phyloP scores from a whole-genome alignment of 2,113 vertebrate species.

The Cyrtonyx montezumae region DNA sequence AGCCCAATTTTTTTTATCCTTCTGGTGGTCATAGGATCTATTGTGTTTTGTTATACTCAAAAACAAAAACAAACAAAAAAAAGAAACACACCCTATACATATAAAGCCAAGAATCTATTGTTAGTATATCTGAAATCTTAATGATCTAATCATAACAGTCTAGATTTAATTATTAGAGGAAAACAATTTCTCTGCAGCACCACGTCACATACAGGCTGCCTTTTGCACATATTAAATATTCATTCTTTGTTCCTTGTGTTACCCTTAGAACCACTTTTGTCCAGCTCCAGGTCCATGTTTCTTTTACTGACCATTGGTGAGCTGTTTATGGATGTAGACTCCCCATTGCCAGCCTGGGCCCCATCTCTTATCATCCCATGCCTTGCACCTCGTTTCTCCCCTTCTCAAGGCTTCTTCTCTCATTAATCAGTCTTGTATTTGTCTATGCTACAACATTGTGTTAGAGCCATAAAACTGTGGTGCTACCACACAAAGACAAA shows the following conservation, averaged over 20 bases:
- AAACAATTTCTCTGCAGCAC: not conserved
- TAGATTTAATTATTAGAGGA: not conserved
- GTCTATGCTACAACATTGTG: not conserved
- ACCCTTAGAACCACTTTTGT: not conserved
- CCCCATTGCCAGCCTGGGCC: not conserved
- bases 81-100: not conserved
- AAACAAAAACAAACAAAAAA: not conserved
- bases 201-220: not conserved
- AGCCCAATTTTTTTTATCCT: not conserved
- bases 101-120: not conserved
- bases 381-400: not conserved
- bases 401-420: not conserved
- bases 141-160: not conserved
- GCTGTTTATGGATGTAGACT: not conserved
- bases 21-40: not conserved
- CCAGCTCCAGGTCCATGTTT: not conserved
- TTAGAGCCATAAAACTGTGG: not conserved
- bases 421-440: not conserved
- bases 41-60: not conserved
- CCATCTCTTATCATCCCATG: not conserved
- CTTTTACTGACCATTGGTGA: not conserved
- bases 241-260: not conserved
- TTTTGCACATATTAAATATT: not conserved
- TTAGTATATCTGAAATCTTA: not conserved
- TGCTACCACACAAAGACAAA: slow-evolving; percentile 20